Base-by-base conservation (phyloP, 2,797 vertebrate genomes). In the Denticeps clupeoides region DNA sequence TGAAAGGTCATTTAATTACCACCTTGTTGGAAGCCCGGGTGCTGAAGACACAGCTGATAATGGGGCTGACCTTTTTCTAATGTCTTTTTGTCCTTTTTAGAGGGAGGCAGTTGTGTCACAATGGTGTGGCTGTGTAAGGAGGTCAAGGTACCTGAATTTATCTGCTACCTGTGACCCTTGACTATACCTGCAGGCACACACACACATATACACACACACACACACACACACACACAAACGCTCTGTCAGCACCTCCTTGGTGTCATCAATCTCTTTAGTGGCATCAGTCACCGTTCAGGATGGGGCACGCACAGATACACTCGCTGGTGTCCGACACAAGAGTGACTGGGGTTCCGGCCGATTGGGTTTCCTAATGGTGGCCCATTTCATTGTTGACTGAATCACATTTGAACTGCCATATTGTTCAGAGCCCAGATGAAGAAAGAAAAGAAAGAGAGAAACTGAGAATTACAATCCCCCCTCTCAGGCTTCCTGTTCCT, bases 281-380 rank as follows among this genome's bases (percentile, higher is more conserved):
- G n/a, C 49, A 49, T 61, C 62, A 61, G 41, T 64, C 56, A 64
- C 45, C 58, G 41, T 40, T 58, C 59, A 33, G 44, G 38, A 53
- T 59, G 45, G 45, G 9, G 41, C 43, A 35, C 29, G 45, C 32
- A 44, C 44, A 28, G 29, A 45, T 44, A 40, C 56, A 54, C 44
- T 45, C 32, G 35, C 5, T 33, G 15, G 43, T 35, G 23, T 50
- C 12, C 16, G 48, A 29, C 22, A 29, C 27, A 32, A 28, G 49
- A 47, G n/a, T 29, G 43, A 44, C 46, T 35, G 52, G 35, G 31
- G 63, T 65, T 65, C 56, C 51, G 45, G 50, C 58, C 57, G 63
- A 62, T 60, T 61, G 63, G 51, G 51, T 62, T 65, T 55, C 63
- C 59, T 65, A 64, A 64, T 55, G 48, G 51, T 29, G 38, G 29